A percentile compares a stretch with the other conserved stretches of the same genome.
phyloP scores from a whole-genome alignment of 37 sponge, comb jelly and placozoan genomes.

The Oopsacas minuta region DNA sequence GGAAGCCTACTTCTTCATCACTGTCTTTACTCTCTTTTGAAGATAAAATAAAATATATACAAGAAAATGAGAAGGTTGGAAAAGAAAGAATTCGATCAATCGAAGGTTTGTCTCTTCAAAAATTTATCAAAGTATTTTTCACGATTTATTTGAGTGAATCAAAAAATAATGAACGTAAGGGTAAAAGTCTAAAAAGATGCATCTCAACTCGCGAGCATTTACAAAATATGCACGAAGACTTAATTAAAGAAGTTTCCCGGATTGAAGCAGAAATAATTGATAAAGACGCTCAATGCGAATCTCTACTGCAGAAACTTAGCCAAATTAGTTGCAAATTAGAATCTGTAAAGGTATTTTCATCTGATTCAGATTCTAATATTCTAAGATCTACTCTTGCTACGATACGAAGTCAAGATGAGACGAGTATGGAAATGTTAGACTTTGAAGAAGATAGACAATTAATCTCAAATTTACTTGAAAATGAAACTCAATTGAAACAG shows the following conservation, averaged over 20 bases:
- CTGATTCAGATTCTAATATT: background rate
- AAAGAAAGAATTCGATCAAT: background rate
- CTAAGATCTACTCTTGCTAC: background rate
- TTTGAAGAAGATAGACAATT: background rate
- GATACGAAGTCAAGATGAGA: background rate
- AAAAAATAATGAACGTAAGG: background rate
- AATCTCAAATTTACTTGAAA: background rate
- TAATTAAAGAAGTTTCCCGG: background rate
- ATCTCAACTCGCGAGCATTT: background rate
- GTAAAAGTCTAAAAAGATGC: background rate
- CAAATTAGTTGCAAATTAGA: background rate
- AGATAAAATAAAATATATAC: background rate
- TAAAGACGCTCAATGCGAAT: background rate
- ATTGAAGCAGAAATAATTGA: background rate
- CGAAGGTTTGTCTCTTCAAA: background rate
- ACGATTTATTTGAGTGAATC: background rate
- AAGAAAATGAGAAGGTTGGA: background rate
- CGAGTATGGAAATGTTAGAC: background rate
- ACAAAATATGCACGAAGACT: background rate
- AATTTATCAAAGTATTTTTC: background rate
- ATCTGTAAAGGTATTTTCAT: background rate
- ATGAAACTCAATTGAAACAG: slow-evolving; percentile 19
- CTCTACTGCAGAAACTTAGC: background rate
- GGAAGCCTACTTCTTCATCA: background rate
- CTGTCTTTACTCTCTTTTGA: background rate